Base-by-base conservation (phyloP, 2,113 vertebrate genomes). In the Trichechus manatus region DNA sequence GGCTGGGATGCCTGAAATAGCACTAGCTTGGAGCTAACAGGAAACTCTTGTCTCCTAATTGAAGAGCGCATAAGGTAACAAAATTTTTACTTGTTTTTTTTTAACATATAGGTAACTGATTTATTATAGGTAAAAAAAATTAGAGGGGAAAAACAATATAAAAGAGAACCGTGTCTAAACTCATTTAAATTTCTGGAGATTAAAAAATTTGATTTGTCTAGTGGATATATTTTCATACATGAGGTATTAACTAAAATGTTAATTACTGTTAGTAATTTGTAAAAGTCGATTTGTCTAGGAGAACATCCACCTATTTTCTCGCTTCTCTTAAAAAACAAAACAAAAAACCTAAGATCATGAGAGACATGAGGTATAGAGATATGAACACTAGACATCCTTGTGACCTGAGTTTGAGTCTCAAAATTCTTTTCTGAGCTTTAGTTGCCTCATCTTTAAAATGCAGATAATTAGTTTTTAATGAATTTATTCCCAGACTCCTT, bases 361-460 rank as follows among this genome's bases (percentile, higher is more conserved):
- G 59, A 56, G n/a, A 19, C 19, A n/a, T 1, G 15, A 59, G 44
- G 27, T 79, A 50, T 15, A 80, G 17, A 44, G 72, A 88, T 29
- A 53, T 9, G 39, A 81, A 77, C 72, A 68, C 17, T 17, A 66
- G 81, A 56, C 7, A 22, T 70, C 15, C 44, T 56, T 39, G 33
- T 11, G n/a, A 2, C 44, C 47, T 80, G 68, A 50, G 10, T 42
- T 50, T 83, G 36, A 92, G 36, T 77, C 70, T 90, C n/a, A 33
- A 44, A 68, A 61, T 92, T 25, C 13, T 29, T 84, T 68, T 80
- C 9, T 92, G 61, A 92, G 44, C 25, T 4, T 77, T 23, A 75
- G 75, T 64, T 78, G 95, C 36, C 61, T 47, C 61, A 87, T 91
- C 61, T 96, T 96, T 92, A 94, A 94, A 87, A 70, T 63, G n/a